Percentiles rank a stretch among this genome's conserved stretches.
phyloP scores from a whole-genome alignment of 2,888 invertebrate genomes.

The Caenorhabditis parvicauda region DNA sequence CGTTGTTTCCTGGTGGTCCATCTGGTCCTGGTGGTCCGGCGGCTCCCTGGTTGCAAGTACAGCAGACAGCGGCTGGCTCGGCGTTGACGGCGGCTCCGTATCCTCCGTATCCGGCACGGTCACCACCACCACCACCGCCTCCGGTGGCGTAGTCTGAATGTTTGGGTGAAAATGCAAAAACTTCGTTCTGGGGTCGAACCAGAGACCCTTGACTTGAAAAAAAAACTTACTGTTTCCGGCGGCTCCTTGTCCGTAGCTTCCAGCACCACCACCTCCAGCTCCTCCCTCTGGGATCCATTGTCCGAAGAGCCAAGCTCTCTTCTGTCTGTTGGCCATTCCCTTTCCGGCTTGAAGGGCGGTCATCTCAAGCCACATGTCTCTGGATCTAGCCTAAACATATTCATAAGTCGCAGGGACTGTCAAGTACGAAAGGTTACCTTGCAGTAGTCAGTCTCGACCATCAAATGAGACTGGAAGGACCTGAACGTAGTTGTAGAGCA shows the following conservation, averaged over 20 bases:
- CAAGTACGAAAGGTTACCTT: conserved; percentile 26
- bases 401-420: not conserved
- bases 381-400: conserved; percentile 42
- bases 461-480: conserved; percentile 51
- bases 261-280: conserved; percentile 41
- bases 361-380: conserved; percentile 57
- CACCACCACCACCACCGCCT: conserved; percentile 20
- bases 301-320: conserved; percentile 54
- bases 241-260: conserved; percentile 28
- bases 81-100: conserved; percentile 52
- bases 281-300: conserved; percentile 54
- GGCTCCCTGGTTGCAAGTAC: conserved; percentile 53
- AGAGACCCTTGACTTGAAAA: not conserved
- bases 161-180: not conserved
- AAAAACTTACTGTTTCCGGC: conserved; percentile 4
- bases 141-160: too few relatives aligned
- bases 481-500: conserved; percentile 57
- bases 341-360: conserved; percentile 54
- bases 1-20: conserved; percentile 51
- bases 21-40: conserved; percentile 54
- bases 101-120: conserved; percentile 41
- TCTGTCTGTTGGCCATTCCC: conserved; percentile 45
- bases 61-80: conserved; percentile 48
- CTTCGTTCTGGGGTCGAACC: not conserved
- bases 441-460: conserved; percentile 56